Evolutionary conservation across 2,113 vertebrate genomes (phyloP), one percentile per base, ranked within the genome.

Genomic region (Aleadryas rufinucha): DNA sequence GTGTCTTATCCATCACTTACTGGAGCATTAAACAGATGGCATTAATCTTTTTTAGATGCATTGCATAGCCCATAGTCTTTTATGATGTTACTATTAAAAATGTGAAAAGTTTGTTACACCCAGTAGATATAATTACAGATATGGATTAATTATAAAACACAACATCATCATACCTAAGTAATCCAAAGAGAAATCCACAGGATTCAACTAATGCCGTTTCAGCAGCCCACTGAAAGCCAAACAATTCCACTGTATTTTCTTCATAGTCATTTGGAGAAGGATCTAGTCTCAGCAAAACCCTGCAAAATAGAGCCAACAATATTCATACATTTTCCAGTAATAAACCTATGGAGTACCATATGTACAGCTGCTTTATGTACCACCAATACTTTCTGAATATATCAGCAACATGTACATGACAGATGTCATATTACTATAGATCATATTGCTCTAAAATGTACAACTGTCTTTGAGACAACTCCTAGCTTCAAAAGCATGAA

Each of bases 181-280:
- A 98, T 95, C 99, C 98, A 97, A 99, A 99, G 35, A 99, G 98
- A 61, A 99, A 91, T 95, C 94, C 98, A 81, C 98, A 98, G 57
- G 99, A 99, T 97, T 99, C 98, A 86, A 99, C 98, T 90, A 99
- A 97, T 17, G 99, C 99, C 15, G 93, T 99, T 98, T 99, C 99
- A 47, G 99, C 99, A 78, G 99, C 99, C 99, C 99, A 99, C 24
- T 98, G 96, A 95, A 99, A 99, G 89, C 98, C 99, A 98, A 99
- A 99, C 60, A 99, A 94, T 93, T 99, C 99, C 72, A 99, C 97
- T 11, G 98, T 98, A 95, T 99, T 98, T 0, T 98, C 97, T 95
- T 99, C 99, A 92, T 98, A 99, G 80, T 98, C 99, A 59, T 97
- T 97, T 86, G 99, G 99, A 94, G 98, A 98, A 77, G 99, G 99